Evolutionary conservation across 2,113 vertebrate genomes (phyloP).

Genomic region (Zonotrichia leucophrys): DNA sequence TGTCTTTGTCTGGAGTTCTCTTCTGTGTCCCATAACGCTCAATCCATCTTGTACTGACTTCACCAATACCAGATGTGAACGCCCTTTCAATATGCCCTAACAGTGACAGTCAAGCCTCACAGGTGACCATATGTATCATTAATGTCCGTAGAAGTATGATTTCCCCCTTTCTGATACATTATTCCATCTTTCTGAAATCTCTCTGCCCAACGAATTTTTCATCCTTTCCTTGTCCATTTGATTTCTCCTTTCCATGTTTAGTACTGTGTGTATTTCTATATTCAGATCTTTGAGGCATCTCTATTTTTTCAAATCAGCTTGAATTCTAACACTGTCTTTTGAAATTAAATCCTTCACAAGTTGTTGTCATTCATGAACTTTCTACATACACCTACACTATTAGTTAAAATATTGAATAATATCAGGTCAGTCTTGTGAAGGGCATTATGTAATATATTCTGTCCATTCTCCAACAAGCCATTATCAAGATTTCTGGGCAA

Average conservation of each 20-base stretch:
- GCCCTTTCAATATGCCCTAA: neutral
- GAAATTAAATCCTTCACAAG: neutral
- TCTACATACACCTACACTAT: neutral
- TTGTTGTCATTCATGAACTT: neutral
- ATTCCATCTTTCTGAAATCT: neutral
- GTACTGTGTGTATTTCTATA: neutral
- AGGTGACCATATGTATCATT: neutral
- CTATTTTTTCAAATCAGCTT: neutral
- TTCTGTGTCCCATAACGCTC: neutral
- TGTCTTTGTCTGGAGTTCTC: neutral
- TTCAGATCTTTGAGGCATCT: neutral
- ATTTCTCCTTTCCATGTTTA: neutral
- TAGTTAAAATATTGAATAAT: neutral
- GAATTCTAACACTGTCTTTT: neutral
- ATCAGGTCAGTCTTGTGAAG: conserved; percentile 9
- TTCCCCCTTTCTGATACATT: neutral
- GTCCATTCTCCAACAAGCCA: neutral
- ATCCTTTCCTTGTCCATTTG: neutral
- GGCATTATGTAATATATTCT: neutral
- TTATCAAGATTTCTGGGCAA: neutral
- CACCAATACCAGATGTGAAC: neutral
- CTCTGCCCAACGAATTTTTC: neutral
- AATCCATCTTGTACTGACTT: neutral
- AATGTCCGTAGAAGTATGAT: neutral
- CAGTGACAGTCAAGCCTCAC: neutral